Conservation (phyloP, 2,888 invertebrate genomes). For the Petrophora chlorosata region DNA sequence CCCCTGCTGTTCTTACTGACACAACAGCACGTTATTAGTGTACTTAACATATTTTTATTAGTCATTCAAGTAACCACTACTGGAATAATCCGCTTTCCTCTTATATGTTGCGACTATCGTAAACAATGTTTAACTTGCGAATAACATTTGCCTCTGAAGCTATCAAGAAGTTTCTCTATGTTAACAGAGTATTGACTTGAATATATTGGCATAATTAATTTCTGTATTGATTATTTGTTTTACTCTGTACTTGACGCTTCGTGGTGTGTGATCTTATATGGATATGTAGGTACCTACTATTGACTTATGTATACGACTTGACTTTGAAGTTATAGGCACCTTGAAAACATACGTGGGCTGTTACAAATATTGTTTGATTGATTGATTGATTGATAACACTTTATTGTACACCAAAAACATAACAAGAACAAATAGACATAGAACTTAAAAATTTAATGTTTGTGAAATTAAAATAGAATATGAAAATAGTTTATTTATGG, state of each 20-base stretch:
- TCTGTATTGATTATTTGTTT: constrained; percentile 9
- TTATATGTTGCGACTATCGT: constrained; percentile 5
- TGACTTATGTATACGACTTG: too few relatives aligned
- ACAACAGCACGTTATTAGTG: neutral
- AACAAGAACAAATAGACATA: too few relatives aligned
- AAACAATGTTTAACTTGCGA: constrained; percentile 40
- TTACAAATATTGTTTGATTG: too few relatives aligned
- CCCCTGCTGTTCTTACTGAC: constrained; percentile 17
- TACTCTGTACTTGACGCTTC: neutral
- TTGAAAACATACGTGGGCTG: too few relatives aligned
- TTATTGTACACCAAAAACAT: too few relatives aligned
- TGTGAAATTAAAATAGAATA: too few relatives aligned
- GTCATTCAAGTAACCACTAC: constrained; percentile 14
- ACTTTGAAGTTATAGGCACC: too few relatives aligned
- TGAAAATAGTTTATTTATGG: too few relatives aligned
- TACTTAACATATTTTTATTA: constrained; percentile 22
- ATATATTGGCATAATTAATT: constrained; percentile 30
- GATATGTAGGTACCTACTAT: too few relatives aligned
- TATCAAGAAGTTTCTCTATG: constrained; percentile 46
- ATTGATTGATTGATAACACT: too few relatives aligned
- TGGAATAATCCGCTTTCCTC: constrained; percentile 13
- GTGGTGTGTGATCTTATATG: too few relatives aligned
- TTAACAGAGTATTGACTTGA: constrained; percentile 21
- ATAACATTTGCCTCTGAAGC: constrained; percentile 54
- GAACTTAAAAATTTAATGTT: too few relatives aligned